Percentiles rank a stretch among this genome's conserved stretches.
These are phyloP conservation scores for Micoletzkya japonica DNA, from an alignment of 2,888 invertebrate genomes.

Conservation along the genomic window DNA sequence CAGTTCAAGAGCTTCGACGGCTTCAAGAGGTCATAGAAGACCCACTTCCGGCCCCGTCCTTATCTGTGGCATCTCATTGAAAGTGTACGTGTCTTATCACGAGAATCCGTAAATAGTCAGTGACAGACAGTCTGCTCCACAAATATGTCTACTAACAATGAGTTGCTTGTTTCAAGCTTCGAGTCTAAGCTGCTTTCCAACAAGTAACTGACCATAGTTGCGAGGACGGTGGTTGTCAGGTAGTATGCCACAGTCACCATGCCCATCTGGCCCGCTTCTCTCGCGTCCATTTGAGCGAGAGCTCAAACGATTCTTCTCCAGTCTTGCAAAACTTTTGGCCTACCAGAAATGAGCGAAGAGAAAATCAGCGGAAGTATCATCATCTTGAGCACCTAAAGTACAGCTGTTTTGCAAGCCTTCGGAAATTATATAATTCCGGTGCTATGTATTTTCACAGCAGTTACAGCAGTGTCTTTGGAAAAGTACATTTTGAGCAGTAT, in stretches of 20 bases:
- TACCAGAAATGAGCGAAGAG: slow-evolving; percentile 79
- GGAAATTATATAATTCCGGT: no score
- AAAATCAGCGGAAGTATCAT: slow-evolving; percentile 87
- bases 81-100: no score
- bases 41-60: no score
- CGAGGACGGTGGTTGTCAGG: slow-evolving; percentile 72
- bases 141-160: slow-evolving; percentile 10
- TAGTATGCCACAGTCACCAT: slow-evolving; percentile 73
- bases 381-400: slow-evolving; percentile 75
- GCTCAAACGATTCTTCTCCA: slow-evolving; percentile 38
- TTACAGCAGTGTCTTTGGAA: no score
- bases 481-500: no score
- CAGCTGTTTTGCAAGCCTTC: background rate
- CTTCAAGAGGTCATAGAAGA: background rate
- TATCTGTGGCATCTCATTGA: no score
- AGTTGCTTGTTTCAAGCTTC: background rate
- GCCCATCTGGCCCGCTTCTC: slow-evolving; percentile 69
- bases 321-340: slow-evolving; percentile 30
- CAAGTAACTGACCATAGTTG: slow-evolving; percentile 68
- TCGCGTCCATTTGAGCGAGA: slow-evolving; percentile 62
- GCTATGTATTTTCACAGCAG: background rate
- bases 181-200: background rate
- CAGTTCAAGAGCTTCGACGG: no score
- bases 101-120: background rate
- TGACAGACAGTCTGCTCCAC: no score